Evolutionary conservation across 1,140 invertebrate genomes (phyloP).

Genomic region (Physella acuta): DNA sequence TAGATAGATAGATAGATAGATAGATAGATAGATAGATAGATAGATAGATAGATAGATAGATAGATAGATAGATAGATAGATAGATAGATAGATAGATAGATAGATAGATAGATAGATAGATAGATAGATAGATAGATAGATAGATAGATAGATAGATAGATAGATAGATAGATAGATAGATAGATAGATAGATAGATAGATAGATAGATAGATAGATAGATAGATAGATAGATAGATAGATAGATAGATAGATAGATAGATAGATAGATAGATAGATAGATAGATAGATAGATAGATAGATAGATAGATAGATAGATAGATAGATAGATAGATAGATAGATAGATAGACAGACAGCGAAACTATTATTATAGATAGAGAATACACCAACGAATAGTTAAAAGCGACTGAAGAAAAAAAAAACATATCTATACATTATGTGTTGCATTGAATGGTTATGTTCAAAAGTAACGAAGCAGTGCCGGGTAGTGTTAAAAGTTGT

Average conservation of each 20-base stretch:
- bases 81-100: background rate
- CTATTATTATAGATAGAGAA: too few species aligned
- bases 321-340: background rate
- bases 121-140: background rate
- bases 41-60: background rate
- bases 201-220: too few species aligned
- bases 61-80: background rate
- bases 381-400: too few species aligned
- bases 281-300: background rate
- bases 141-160: background rate
- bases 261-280: background rate
- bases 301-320: background rate
- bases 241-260: background rate
- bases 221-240: background rate
- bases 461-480: too few species aligned
- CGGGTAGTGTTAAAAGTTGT: too few species aligned
- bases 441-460: too few species aligned
- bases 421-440: too few species aligned
- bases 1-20: background rate
- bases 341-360: too few species aligned
- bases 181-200: too few species aligned
- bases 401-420: too few species aligned
- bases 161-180: too few species aligned
- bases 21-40: background rate
- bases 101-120: background rate